Evolutionary conservation across 1,140 invertebrate species (phyloP).

Genomic region (Drosophila eugracilis): DNA sequence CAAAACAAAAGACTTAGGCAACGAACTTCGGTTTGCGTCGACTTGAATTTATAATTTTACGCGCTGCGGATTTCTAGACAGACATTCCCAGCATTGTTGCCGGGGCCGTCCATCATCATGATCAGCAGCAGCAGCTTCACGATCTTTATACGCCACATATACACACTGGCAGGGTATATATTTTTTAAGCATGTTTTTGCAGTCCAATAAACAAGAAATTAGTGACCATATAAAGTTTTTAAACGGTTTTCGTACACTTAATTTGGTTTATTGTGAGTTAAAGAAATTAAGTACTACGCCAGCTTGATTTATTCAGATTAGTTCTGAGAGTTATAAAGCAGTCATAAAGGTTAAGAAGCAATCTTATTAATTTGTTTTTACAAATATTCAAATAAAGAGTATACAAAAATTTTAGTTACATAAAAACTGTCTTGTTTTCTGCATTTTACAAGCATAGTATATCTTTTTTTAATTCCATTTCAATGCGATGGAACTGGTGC

Average conservation of each 20-base stretch:
- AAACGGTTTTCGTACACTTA: neutral
- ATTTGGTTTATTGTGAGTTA: neutral
- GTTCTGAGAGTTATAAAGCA: neutral
- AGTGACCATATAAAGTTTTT: conserved; percentile 10
- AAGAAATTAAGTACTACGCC: neutral
- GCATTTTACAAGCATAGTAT: neutral
- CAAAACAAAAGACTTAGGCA: conserved; percentile 77
- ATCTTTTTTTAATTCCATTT: neutral
- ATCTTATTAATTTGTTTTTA: neutral
- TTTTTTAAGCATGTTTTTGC: neutral
- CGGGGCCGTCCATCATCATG: conserved; percentile 55
- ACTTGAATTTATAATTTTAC: conserved; percentile 64
- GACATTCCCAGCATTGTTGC: conserved; percentile 74
- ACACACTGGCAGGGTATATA: conserved; percentile 6
- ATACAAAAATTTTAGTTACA: neutral
- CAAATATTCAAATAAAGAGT: neutral
- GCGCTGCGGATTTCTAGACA: conserved; percentile 70
- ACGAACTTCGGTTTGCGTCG: conserved; percentile 64
- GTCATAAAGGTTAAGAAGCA: neutral
- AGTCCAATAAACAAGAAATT: conserved; percentile 19
- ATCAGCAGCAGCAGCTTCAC: conserved; percentile 34
- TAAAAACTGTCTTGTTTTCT: neutral
- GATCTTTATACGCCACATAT: conserved; percentile 8
- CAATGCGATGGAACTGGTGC: conserved; percentile 18
- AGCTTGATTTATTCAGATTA: conserved; percentile 1